phyloP scores from a whole-genome alignment of 2,113 vertebrate genomes.

The Caretta caretta region DNA sequence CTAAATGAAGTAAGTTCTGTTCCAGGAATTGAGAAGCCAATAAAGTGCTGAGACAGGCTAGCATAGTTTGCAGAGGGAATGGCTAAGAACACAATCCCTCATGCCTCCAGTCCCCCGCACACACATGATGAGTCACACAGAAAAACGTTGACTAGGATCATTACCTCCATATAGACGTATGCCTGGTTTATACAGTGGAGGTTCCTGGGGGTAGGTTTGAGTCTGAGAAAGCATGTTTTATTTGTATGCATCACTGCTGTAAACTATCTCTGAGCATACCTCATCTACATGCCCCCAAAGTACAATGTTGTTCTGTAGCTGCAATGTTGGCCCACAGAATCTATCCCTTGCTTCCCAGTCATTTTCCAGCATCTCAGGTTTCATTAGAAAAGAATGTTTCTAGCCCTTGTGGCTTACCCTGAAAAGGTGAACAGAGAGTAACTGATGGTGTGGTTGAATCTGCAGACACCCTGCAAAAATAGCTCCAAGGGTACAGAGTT shows the following conservation, averaged over 20 bases:
- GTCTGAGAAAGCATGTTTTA: not conserved
- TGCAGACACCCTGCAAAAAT: not conserved
- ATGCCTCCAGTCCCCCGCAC: not conserved
- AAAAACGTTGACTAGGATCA: not conserved
- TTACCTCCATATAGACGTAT: not conserved
- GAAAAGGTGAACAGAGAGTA: not conserved
- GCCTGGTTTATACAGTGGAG: not conserved
- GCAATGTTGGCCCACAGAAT: not conserved
- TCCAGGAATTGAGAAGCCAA: not conserved
- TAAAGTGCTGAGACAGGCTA: not conserved
- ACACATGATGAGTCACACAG: not conserved
- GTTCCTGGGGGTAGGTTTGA: not conserved
- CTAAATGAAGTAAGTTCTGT: not conserved
- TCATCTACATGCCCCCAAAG: not conserved
- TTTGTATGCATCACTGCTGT: not conserved
- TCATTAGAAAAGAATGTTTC: not conserved
- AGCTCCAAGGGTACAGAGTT: not conserved
- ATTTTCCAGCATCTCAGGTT: not conserved
- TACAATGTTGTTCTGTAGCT: not conserved
- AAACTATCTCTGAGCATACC: not conserved
- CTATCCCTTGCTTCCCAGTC: accelerated
- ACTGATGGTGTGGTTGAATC: not conserved
- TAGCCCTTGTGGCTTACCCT: not conserved
- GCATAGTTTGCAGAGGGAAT: not conserved
- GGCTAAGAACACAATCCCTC: not conserved